Evolutionary conservation across 2,888 invertebrate genomes (phyloP), one percentile per base, ranked within the genome.

Genomic region (Dermolepida albohirtum): DNA sequence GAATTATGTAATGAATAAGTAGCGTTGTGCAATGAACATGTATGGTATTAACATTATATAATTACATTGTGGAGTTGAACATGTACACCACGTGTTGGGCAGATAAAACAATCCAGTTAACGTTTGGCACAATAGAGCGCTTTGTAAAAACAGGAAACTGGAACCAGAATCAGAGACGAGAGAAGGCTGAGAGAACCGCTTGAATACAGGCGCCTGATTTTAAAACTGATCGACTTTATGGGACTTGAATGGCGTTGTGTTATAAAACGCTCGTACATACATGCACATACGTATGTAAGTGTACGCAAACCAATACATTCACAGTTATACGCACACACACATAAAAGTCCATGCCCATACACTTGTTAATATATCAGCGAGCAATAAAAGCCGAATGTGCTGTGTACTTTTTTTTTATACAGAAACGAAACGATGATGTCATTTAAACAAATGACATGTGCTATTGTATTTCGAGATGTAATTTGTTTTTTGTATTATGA

Each of bases 361-460:
- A 64, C 64, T 64, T 66, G 63, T 54, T 52, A 64, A 52, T 52
- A 63, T 52, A 66, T 54, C 54, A 62, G 64, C 63, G 43, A 62
- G 62, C 44, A 51, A 67, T 67, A 67, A 67, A 67, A 54, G 54
- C 50, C 29, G 64, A n/a, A 27, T 63, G 51, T 64, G 41, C 27
- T 52, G 52, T 34, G 34, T 34, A 10, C 34, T 51, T 40, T 43
- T 29, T 64, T 50, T 64, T 52, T 64, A 51, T 54, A 64, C 52
- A 39, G 64, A 52, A 64, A 59, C 16, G 51, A 64, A 64, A 44
- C 52, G 71, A 70, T 72, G 72, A 72, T 72, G 71, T 72, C 72
- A 72, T 72, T 68, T 68, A 69, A 63, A 70, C 62, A 70, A 71
- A 71, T 70, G 71, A 73, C 71, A 73, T 71, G 69, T 73, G 73